These are phyloP conservation scores for Alviniconcha strummeri DNA, from an alignment of 2,888 invertebrate species.

Conservation along the genomic window DNA sequence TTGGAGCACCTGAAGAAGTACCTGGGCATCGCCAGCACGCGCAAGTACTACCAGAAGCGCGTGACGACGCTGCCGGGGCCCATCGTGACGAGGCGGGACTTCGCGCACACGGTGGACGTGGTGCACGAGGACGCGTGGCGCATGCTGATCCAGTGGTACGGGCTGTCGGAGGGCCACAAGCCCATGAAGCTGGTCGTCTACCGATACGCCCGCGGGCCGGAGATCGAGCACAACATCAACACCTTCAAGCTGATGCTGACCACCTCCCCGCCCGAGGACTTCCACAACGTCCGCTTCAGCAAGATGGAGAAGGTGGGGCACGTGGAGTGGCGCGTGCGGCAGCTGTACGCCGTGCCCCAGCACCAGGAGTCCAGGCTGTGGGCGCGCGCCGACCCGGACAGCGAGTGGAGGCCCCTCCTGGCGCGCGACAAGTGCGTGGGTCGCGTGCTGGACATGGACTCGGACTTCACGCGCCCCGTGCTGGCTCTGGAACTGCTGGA, in stretches of 20 bases:
- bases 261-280: conserved; percentile 60
- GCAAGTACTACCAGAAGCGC: conserved; percentile 64
- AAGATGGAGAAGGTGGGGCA: conserved; percentile 70
- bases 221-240: conserved; percentile 68
- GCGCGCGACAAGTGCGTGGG: conserved; percentile 64
- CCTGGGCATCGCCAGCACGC: conserved; percentile 57
- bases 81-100: conserved; percentile 61
- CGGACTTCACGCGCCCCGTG: conserved; percentile 64
- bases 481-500: conserved; percentile 59
- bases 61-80: conserved; percentile 61
- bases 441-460: conserved; percentile 62
- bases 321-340: conserved; percentile 63
- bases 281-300: conserved; percentile 65
- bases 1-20: conserved; percentile 65
- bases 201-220: conserved; percentile 60
- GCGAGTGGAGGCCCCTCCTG: conserved; percentile 63
- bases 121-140: conserved; percentile 68
- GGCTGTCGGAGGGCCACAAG: conserved; percentile 65
- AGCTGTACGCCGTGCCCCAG: conserved; percentile 55
- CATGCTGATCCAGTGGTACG: conserved; percentile 64
- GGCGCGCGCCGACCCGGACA: conserved; percentile 64
- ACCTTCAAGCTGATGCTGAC: conserved; percentile 65
- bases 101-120: conserved; percentile 65
- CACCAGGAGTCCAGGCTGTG: conserved; percentile 58
- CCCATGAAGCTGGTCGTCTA: conserved; percentile 67